phyloP scores from a whole-genome alignment of 2,113 vertebrate species.

The Petroica traversi region DNA sequence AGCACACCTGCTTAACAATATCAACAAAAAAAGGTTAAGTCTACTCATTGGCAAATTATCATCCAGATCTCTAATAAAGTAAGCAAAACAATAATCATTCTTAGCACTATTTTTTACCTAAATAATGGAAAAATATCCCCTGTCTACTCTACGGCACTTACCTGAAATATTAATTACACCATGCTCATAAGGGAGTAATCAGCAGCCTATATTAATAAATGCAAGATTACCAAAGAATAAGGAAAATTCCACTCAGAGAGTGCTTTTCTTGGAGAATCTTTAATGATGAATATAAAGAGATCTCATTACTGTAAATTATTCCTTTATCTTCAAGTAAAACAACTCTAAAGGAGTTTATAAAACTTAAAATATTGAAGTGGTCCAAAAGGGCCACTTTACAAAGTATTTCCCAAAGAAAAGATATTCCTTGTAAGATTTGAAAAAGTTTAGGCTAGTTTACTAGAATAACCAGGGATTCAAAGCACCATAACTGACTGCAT shows the following conservation, averaged over 20 bases:
- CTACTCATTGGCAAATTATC: neutral
- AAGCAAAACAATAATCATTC: neutral
- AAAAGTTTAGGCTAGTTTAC: neutral
- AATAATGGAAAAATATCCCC: neutral
- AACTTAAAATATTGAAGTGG: neutral
- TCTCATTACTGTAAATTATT: neutral
- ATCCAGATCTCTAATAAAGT: neutral
- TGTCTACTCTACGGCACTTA: neutral
- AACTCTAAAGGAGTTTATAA: neutral
- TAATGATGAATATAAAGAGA: neutral
- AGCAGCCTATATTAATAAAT: neutral
- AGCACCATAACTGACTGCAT: neutral
- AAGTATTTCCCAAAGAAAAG: neutral
- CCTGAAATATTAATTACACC: neutral
- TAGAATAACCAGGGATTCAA: neutral
- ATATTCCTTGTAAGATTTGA: neutral
- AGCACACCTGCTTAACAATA: neutral
- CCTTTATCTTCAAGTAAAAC: neutral
- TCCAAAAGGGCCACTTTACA: neutral
- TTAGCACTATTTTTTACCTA: neutral
- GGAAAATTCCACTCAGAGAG: neutral
- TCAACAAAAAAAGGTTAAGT: neutral
- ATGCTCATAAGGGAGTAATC: neutral
- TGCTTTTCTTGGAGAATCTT: neutral
- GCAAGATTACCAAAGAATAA: neutral